Evolutionary conservation across 92 coral and sea anemone species (phyloP).

Genomic region (Montipora capitata): DNA sequence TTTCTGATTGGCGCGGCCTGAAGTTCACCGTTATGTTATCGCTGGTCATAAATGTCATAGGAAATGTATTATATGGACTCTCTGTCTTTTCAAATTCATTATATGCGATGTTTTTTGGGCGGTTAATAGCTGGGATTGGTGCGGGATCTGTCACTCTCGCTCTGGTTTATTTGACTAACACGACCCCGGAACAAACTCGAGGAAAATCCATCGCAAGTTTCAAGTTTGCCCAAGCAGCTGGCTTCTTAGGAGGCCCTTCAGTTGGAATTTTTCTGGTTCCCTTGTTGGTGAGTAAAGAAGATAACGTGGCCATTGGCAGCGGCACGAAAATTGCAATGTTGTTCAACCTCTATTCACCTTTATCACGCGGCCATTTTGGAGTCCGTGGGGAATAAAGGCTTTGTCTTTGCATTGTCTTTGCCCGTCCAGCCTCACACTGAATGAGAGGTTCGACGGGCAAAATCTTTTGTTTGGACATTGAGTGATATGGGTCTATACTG

Average conservation of each 20-base stretch:
- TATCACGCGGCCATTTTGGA: too few species aligned
- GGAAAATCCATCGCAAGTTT: constrained; percentile 91
- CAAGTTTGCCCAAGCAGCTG: constrained; percentile 92
- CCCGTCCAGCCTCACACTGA: too few species aligned
- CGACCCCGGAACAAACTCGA: constrained; percentile 89
- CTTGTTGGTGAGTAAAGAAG: constrained; percentile 36
- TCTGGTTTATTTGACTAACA: constrained; percentile 91
- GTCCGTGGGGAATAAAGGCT: too few species aligned
- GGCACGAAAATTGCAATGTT: constrained; percentile 44
- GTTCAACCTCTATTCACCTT: constrained; percentile 80
- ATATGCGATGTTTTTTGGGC: constrained; percentile 84
- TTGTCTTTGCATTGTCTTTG: too few species aligned
- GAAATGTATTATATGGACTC: constrained; percentile 89
- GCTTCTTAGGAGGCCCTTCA: constrained; percentile 91
- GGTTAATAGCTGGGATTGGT: constrained; percentile 94
- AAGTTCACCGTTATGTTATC: constrained; percentile 91
- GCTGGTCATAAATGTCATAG: constrained; percentile 80
- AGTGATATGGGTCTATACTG: too few species aligned
- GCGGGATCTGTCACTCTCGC: constrained; percentile 93
- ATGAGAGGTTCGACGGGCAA: too few species aligned
- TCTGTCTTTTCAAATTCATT: constrained; percentile 83
- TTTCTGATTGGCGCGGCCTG: constrained; percentile 93
- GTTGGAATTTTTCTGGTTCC: constrained; percentile 83
- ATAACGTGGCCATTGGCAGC: constrained; percentile 32
- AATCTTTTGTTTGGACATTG: too few species aligned